phyloP scores from a whole-genome alignment of 1,140 invertebrate genomes.

The Cyrtorhinus lividipennis region DNA sequence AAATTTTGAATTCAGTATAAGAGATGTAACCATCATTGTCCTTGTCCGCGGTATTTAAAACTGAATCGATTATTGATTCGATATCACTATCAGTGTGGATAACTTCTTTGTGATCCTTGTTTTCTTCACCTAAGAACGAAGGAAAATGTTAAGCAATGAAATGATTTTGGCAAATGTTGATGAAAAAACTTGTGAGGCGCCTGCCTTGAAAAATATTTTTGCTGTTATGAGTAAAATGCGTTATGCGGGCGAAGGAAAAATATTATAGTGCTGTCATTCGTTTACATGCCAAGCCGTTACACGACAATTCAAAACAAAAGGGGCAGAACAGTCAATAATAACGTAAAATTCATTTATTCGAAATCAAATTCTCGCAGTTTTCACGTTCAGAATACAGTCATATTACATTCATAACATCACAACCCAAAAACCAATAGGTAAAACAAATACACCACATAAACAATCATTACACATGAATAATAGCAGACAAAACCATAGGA shows the following conservation, averaged over 20 bases:
- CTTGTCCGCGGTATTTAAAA: slow-evolving; percentile 21
- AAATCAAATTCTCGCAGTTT: too few relatives aligned
- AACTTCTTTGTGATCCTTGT: slow-evolving; percentile 45
- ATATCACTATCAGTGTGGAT: slow-evolving; percentile 55
- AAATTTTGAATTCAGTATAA: slow-evolving; percentile 43
- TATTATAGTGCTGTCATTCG: background rate
- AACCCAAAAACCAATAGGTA: too few relatives aligned
- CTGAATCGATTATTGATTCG: slow-evolving; percentile 31
- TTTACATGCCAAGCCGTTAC: background rate
- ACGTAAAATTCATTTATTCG: too few relatives aligned
- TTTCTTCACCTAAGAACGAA: background rate
- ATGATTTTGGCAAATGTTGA: too few relatives aligned
- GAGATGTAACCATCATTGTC: slow-evolving; percentile 65
- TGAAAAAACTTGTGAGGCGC: too few relatives aligned
- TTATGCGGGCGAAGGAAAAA: background rate
- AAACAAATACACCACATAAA: too few relatives aligned
- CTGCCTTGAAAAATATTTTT: background rate
- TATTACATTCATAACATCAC: too few relatives aligned
- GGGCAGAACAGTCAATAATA: too few relatives aligned
- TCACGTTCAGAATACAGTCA: too few relatives aligned
- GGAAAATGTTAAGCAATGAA: background rate
- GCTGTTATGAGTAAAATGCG: background rate
- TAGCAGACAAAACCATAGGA: too few relatives aligned
- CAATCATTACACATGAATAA: too few relatives aligned
- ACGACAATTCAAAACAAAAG: background rate